Evolutionary conservation across 2,888 invertebrate species (phyloP).

Genomic region (Euproctis similis): DNA sequence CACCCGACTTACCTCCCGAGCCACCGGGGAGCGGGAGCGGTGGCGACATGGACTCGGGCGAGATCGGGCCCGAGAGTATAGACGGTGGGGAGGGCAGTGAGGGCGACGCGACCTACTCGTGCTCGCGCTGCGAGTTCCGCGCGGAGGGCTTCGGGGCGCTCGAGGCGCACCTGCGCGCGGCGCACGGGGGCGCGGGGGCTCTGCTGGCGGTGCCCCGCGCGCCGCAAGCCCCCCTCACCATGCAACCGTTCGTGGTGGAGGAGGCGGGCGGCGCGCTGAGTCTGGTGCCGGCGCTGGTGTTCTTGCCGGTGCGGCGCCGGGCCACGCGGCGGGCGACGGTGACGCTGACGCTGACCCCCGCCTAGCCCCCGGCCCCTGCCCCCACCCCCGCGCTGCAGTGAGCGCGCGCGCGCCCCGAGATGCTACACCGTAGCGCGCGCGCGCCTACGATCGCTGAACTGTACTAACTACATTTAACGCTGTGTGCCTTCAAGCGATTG

Average conservation of each 20-base stretch:
- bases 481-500: constrained; percentile 90
- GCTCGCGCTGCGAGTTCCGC: constrained; percentile 66
- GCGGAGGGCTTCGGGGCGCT: constrained; percentile 65
- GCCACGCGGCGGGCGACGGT: constrained; percentile 90
- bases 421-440: constrained; percentile 52
- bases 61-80: constrained; percentile 27
- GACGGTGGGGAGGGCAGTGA: constrained; percentile 40
- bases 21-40: constrained; percentile 22
- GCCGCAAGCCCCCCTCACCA: constrained; percentile 81
- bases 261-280: constrained; percentile 74
- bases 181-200: constrained; percentile 69
- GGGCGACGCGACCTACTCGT: constrained; percentile 56
- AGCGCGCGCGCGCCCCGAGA: constrained; percentile 38
- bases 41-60: constrained; percentile 21
- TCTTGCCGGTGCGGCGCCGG: constrained; percentile 93
- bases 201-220: constrained; percentile 78
- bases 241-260: constrained; percentile 95
- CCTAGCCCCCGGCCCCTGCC: constrained; percentile 70
- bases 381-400: constrained; percentile 9
- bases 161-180: constrained; percentile 66
- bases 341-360: constrained; percentile 95
- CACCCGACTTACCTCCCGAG: constrained; percentile 16
- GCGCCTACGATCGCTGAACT: constrained; percentile 65
- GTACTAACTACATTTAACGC: constrained; percentile 79
- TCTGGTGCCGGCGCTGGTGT: constrained; percentile 94